A percentile compares a stretch with the other conserved stretches of the same genome.
phyloP scores from a whole-genome alignment of 2,113 vertebrate species.

The Glaucomys volans region DNA sequence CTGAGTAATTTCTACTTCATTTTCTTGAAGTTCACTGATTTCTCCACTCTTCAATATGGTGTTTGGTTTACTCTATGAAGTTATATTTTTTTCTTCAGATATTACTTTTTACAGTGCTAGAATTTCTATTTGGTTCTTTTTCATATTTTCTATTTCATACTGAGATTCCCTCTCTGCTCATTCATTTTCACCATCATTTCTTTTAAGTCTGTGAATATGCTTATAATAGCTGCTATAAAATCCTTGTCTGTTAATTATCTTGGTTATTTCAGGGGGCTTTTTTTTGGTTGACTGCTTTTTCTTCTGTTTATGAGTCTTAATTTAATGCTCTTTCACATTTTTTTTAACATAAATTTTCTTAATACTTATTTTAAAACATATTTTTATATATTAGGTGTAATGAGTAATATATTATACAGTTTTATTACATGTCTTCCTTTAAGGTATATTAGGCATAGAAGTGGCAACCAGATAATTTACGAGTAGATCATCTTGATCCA shows the following conservation, averaged over 20 bases:
- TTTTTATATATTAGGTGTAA: background rate
- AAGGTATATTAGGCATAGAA: background rate
- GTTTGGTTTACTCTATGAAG: background rate
- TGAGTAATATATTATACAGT: background rate
- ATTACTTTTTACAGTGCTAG: background rate
- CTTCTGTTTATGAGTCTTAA: background rate
- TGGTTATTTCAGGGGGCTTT: background rate
- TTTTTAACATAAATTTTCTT: background rate
- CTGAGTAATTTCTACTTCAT: background rate
- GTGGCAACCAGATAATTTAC: background rate
- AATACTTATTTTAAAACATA: background rate
- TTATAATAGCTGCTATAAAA: background rate
- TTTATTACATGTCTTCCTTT: background rate
- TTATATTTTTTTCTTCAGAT: background rate
- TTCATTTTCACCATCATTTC: background rate
- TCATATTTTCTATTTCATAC: background rate
- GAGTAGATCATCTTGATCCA: background rate
- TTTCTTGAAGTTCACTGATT: background rate
- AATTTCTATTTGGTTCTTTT: background rate
- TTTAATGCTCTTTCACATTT: background rate
- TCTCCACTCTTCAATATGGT: background rate
- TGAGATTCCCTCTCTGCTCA: background rate
- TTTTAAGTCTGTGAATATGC: background rate
- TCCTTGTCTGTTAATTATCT: background rate
- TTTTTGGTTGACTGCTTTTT: background rate